Evolutionary conservation across 2,888 invertebrate genomes (phyloP).

Genomic region (Fissipunctia ypsillon): DNA sequence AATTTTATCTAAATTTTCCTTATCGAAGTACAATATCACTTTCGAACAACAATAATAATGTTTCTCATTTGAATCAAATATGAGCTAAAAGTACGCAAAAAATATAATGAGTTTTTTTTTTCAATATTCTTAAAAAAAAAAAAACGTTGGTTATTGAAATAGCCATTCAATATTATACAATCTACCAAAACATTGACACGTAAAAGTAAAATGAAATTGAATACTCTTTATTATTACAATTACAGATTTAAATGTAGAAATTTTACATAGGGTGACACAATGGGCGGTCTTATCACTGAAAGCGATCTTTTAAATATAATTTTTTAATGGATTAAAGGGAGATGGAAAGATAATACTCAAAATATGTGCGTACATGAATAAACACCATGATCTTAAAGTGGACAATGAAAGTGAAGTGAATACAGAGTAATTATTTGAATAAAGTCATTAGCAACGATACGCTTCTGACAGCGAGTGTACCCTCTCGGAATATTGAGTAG

Average conservation of each 20-base stretch:
- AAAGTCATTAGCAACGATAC: conserved; percentile 56
- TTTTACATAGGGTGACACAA: background rate
- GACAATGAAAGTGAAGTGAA: conserved; percentile 27
- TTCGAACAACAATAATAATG: background rate
- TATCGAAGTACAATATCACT: background rate
- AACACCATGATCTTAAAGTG: background rate
- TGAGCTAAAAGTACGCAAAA: background rate
- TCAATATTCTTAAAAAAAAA: too few species aligned
- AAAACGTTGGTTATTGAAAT: too few species aligned
- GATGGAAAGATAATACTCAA: background rate
- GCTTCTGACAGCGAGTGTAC: conserved; percentile 9
- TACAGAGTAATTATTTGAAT: conserved; percentile 58
- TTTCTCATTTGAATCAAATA: background rate
- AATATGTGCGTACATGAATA: background rate
- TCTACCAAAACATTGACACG: background rate
- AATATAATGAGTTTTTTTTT: background rate
- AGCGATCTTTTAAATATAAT: background rate
- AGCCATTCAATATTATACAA: background rate
- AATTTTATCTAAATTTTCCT: background rate
- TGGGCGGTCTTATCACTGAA: background rate
- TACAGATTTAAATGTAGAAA: background rate
- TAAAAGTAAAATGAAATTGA: background rate
- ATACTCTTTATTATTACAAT: background rate
- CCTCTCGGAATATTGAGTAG: conserved; percentile 30
- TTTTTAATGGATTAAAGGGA: too few species aligned